phyloP scores from a whole-genome alignment of 2,888 invertebrate genomes.

The Leptopilina myrica region DNA sequence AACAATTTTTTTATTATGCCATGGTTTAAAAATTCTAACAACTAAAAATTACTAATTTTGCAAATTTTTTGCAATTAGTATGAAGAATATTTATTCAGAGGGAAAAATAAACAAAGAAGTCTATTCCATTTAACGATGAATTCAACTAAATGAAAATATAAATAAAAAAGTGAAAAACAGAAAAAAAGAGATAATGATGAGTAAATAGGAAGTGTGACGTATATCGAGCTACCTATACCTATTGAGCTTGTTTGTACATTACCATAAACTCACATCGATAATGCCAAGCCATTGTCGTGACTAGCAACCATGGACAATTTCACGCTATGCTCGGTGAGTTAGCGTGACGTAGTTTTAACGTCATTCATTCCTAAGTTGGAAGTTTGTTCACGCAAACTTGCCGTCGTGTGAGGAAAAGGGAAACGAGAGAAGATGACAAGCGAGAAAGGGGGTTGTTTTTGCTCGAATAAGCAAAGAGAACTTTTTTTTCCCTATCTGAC shows the following conservation, averaged over 20 bases:
- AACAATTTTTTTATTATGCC: too few relatives aligned
- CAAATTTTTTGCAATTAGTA: too few relatives aligned
- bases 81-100: too few relatives aligned
- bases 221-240: slow-evolving; percentile 15
- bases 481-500: neutral
- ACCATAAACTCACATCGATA: slow-evolving; percentile 48
- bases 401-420: slow-evolving; percentile 6
- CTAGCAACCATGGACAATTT: slow-evolving; percentile 61
- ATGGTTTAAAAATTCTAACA: too few relatives aligned
- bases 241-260: slow-evolving; percentile 29
- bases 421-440: slow-evolving; percentile 25
- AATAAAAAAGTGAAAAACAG: too few relatives aligned
- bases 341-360: slow-evolving; percentile 57
- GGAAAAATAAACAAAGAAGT: too few relatives aligned
- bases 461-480: neutral
- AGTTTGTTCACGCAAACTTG: slow-evolving; percentile 22
- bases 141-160: too few relatives aligned
- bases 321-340: slow-evolving; percentile 57
- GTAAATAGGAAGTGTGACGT: slow-evolving; percentile 32
- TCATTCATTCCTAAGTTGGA: slow-evolving; percentile 54
- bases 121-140: too few relatives aligned
- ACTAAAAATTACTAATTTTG: too few relatives aligned
- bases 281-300: slow-evolving; percentile 55
- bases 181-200: neutral
- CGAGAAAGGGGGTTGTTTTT: neutral